Conservation (phyloP, 2,113 vertebrate genomes). For the Polypterus bichir region DNA sequence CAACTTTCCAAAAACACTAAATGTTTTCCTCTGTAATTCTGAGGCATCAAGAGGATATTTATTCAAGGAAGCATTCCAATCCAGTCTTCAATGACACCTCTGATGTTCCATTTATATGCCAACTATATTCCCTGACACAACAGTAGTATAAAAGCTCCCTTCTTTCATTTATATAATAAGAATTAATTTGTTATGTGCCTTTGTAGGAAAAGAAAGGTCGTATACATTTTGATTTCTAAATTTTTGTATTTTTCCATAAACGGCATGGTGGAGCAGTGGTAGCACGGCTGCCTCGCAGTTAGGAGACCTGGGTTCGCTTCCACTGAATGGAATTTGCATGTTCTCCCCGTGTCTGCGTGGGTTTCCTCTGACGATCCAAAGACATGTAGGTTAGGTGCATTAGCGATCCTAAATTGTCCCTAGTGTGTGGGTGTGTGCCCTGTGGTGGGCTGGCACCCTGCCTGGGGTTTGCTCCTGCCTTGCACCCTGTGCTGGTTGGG, state of each 20-base stretch:
- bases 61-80: background rate
- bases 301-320: no score
- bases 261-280: slow-evolving; percentile 19
- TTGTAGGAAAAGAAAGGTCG: slow-evolving; percentile 29
- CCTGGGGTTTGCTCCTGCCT: no score
- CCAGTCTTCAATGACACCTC: background rate
- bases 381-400: no score
- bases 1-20: no score
- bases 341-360: no score
- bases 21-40: background rate
- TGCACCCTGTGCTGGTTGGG: no score
- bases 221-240: slow-evolving; percentile 37
- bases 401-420: no score
- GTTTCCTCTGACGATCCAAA: no score
- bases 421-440: no score
- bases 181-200: slow-evolving; percentile 24
- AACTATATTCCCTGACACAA: slow-evolving; percentile 17
- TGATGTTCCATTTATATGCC: background rate
- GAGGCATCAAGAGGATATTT: background rate
- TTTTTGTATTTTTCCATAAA: slow-evolving; percentile 37
- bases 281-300: slow-evolving; percentile 18
- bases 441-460: no score
- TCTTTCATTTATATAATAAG: slow-evolving; percentile 25
- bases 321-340: no score
- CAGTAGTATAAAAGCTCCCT: slow-evolving; percentile 18